Percentiles rank a stretch among this genome's conserved stretches.
These are phyloP conservation scores for Chamaetylas fuelleborni DNA, from an alignment of 2,113 vertebrate species.

Conservation along the genomic window DNA sequence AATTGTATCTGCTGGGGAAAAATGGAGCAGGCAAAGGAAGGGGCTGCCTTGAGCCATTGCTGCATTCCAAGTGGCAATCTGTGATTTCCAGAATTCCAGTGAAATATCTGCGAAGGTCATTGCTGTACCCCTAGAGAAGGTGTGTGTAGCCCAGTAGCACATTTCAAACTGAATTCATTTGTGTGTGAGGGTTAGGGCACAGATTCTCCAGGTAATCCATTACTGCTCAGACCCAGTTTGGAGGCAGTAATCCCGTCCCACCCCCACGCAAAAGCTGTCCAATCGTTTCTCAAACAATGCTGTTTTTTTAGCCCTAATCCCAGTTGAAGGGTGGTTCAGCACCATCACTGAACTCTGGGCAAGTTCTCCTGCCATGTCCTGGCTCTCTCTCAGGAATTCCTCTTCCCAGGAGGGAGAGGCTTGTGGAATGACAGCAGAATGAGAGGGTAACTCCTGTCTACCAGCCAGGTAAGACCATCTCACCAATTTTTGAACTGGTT, in stretches of 20 bases:
- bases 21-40: not conserved
- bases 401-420: not conserved
- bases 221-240: conserved; percentile 5
- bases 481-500: not conserved
- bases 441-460: not conserved
- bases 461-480: not conserved
- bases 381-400: not conserved
- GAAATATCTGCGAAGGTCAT: accelerated
- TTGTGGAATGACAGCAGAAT: not conserved
- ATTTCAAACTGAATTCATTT: not conserved
- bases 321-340: not conserved
- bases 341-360: not conserved
- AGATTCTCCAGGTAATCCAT: conserved; percentile 31
- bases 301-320: conserved; percentile 13
- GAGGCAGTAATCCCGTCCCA: conserved; percentile 42
- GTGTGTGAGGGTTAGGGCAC: not conserved
- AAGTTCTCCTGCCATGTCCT: not conserved
- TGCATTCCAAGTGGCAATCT: not conserved
- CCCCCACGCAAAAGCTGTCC: conserved; percentile 33
- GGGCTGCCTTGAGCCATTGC: not conserved
- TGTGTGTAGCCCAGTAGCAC: not conserved
- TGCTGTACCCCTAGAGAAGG: not conserved
- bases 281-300: not conserved
- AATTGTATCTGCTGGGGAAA: not conserved
- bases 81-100: not conserved